Conservation (phyloP, 2,797 vertebrate genomes). For the Xiphorhynchus erythropygius region DNA sequence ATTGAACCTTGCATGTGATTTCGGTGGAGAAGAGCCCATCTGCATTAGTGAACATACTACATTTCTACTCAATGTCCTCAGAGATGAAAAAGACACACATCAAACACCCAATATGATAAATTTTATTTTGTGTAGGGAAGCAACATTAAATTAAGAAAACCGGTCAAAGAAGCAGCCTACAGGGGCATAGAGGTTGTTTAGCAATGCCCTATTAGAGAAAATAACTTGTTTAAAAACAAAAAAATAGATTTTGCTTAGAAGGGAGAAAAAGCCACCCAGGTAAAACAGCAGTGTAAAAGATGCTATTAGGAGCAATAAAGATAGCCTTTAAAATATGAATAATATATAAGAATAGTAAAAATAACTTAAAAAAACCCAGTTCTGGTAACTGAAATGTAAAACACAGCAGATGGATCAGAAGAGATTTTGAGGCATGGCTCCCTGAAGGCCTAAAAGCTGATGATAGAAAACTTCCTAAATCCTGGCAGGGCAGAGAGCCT, state of each 20-base stretch:
- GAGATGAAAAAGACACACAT: neutral
- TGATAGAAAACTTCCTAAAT: neutral
- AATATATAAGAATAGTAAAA: neutral
- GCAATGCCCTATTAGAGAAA: neutral
- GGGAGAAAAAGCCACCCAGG: accelerated
- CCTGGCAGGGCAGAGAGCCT: neutral
- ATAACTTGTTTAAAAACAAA: neutral
- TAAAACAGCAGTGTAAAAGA: neutral
- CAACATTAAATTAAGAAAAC: neutral
- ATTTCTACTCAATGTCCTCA: neutral
- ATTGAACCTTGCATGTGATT: neutral
- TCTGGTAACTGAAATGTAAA: neutral
- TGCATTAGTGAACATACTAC: neutral
- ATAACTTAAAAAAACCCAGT: accelerated
- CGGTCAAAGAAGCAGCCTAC: neutral
- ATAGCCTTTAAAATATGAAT: neutral
- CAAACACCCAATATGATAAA: neutral
- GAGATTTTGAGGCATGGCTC: neutral
- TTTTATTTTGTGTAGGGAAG: neutral
- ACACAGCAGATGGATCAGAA: neutral
- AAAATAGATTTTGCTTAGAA: neutral
- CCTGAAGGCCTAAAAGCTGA: neutral
- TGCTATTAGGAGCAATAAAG: neutral
- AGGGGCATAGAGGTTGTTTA: neutral
- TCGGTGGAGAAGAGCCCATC: neutral